Evolutionary conservation across 1,140 invertebrate genomes (phyloP).

Genomic region (Bombyx mori): DNA sequence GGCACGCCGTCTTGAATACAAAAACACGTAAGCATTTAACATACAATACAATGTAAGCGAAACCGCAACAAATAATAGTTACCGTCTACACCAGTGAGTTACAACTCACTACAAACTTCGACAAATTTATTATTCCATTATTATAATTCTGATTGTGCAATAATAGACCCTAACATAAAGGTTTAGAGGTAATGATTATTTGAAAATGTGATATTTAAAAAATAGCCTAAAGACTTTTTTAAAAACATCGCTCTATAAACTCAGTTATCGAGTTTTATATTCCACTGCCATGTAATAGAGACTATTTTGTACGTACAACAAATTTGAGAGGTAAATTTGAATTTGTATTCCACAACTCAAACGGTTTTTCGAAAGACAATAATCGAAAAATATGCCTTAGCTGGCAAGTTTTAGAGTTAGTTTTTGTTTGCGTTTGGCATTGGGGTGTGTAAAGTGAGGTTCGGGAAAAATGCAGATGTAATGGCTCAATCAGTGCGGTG

Average conservation of each 20-base stretch:
- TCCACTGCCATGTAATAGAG: too few species aligned
- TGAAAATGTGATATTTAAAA: too few species aligned
- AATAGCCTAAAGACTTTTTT: too few species aligned
- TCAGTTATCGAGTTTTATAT: too few species aligned
- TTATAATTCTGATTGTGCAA: not conserved
- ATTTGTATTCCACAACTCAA: too few species aligned
- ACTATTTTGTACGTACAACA: conserved; percentile 1
- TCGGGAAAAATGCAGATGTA: conserved; percentile 42
- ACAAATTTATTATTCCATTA: conserved; percentile 8
- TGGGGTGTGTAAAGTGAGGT: conserved; percentile 8
- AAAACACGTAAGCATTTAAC: conserved; percentile 50
- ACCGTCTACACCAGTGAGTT: conserved; percentile 55
- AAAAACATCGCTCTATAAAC: too few species aligned
- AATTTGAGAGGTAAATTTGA: conserved; percentile 6
- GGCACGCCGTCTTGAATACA: conserved; percentile 15
- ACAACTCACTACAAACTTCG: conserved; percentile 43
- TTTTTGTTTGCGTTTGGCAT: conserved; percentile 1
- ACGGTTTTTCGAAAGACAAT: too few species aligned
- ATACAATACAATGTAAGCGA: conserved; percentile 51
- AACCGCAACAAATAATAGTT: conserved; percentile 65
- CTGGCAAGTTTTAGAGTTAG: conserved; percentile 5
- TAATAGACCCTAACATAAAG: too few species aligned
- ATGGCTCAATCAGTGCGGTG: conserved; percentile 58
- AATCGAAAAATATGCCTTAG: too few species aligned
- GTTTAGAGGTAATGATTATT: too few species aligned